Evolutionary conservation across 1,140 invertebrate genomes (phyloP), one percentile per base, ranked within the genome.

Genomic region (Aphidius ervi): DNA sequence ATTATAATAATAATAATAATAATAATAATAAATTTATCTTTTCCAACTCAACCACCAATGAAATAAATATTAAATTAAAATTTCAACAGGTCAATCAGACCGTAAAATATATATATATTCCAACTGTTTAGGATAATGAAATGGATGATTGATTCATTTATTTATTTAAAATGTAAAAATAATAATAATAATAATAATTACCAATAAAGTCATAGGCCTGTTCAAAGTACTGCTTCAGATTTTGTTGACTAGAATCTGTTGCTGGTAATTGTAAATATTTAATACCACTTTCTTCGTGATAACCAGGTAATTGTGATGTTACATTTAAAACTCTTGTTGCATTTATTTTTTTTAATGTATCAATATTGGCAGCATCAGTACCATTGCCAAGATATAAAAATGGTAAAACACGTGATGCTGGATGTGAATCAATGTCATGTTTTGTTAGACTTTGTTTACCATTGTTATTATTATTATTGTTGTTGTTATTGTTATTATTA

Each of bases 171-270:
- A 52, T 46, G 9, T 45, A 31, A 4, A 37, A 20, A 16, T 31
- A 49, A 37, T 49, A 23, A 23, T 37, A 8, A 23, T 16, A 46
- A 47, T 16, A 37, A 47, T 46, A 83, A 87, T 89, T 79, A 94
- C 93, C 93, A 70, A 95, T 95, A 79, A 94, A 95, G 64, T 91
- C 86, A 74, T 89, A 93, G 59, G 93, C 91, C 74, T 94, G 91
- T 71, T 94, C 89, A 79, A 95, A 95, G 83, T 94, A 95, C 81
- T 94, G 92, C 69, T 91, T 90, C 10, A 95, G 86, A 78, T 95
- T 95, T 74, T 95, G 92, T 69, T 93, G 89, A 9, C 89, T 87
- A 47, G 88, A 92, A 81, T 95, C 93, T 37, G 86, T 84, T 48
- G 91, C 92, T 23, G 91, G 90, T 67, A 95, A 86, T 72, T 91